Percentiles rank a stretch among this genome's conserved stretches.
Evolutionary conservation across 30 jellyfish, hydroid and myxozoan species (phyloP).

Genomic region (Hydractinia symbiolongicarpus): DNA sequence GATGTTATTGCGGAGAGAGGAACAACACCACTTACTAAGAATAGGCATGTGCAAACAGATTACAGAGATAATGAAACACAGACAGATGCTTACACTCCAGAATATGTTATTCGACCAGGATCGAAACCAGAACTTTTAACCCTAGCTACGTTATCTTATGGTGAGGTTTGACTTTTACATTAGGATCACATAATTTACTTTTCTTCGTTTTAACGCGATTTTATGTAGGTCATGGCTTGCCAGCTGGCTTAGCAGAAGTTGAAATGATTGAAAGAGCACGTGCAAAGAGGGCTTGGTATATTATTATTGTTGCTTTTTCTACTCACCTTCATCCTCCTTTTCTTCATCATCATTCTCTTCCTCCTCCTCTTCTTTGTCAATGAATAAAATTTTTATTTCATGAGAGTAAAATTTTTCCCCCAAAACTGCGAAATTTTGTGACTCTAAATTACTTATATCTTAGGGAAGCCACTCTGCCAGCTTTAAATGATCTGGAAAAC

Average conservation of each 20-base stretch:
- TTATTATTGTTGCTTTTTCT: neutral
- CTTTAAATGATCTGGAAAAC: slow-evolving; percentile 61
- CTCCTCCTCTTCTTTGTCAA: neutral
- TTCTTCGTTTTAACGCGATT: neutral
- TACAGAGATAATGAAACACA: slow-evolving; percentile 95
- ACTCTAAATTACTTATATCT: neutral
- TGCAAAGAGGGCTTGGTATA: slow-evolving; percentile 95
- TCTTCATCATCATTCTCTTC: neutral
- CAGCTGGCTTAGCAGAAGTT: slow-evolving; percentile 99
- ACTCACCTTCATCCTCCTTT: neutral
- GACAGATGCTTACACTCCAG: slow-evolving; percentile 98
- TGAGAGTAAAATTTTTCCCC: too few species aligned
- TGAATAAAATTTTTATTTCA: neutral
- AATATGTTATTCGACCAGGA: slow-evolving; percentile 89
- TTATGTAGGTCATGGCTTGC: slow-evolving; percentile 87
- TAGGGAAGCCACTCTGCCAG: slow-evolving; percentile 95
- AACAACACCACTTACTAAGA: slow-evolving; percentile 68
- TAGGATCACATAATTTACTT: neutral
- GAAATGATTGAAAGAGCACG: slow-evolving; percentile 99
- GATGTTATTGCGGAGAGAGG: slow-evolving; percentile 62
- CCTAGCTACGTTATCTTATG: slow-evolving; percentile 85
- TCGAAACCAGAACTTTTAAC: slow-evolving; percentile 92
- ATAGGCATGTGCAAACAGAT: slow-evolving; percentile 87
- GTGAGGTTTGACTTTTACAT: slow-evolving; percentile 31
- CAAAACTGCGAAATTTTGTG: too few species aligned